Evolutionary conservation across 2,113 vertebrate species (phyloP), one percentile per base, ranked within the genome.

Genomic region (Hemicordylus capensis): DNA sequence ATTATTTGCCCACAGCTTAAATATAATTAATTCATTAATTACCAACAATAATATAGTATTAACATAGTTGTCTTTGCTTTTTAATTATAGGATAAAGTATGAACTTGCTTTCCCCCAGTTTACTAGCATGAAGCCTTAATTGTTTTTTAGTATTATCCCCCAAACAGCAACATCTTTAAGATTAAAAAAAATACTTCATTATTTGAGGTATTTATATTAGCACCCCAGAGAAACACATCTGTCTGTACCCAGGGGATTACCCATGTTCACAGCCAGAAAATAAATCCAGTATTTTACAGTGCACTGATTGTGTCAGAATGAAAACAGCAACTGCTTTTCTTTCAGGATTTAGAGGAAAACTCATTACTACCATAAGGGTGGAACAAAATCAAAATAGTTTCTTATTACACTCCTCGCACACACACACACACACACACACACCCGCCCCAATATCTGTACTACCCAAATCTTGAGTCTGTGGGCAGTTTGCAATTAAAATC

Each of bases 211-310:
- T 93, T 94, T 94, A 78, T 84, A 90, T 84, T 90, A 91, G 78
- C 69, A 75, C 89, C 80, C 74, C 81, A 88, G 64, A 92, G 87
- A 89, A 94, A 93, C 93, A 92, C 91, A 96, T 93, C 94, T 94
- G 92, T 73, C 90, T 81, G 63, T 12, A 66, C 89, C 85, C 7
- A 9, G 87, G 89, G 86, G 87, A 90, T 91, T 93, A 91, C 89
- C 79, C 83, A 69, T 61, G 84, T 75, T 93, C 92, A 74, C 12
- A 85, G 86, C 84, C 89, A 93, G 93, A 92, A 6, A 75, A 87
- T 66, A 92, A 90, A 86, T 3, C 56, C 89, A 56, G 42, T 15
- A 72, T 69, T 93, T 86, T 89, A 76, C 78, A 59, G n/a, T 44
- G 54, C 42, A 22, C 26, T 9, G 58, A 88, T 84, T 51, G 66